Conservation (phyloP, 1,140 invertebrate species). For the Drosophila bipectinata region DNA sequence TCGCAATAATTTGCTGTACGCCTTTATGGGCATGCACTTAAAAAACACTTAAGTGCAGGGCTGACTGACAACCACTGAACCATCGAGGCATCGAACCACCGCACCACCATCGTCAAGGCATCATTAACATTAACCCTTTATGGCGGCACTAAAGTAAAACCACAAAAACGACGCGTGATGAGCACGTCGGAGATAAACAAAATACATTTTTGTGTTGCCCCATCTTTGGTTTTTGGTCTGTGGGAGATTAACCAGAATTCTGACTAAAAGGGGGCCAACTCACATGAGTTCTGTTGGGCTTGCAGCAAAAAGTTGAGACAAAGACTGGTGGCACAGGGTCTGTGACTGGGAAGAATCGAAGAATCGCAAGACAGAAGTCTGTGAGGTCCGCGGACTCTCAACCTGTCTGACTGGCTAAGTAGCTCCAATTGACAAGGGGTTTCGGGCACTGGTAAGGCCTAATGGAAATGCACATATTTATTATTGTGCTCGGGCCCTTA, state of each 20-base stretch:
- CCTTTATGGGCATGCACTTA: constrained; percentile 78
- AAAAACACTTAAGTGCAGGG: constrained; percentile 77
- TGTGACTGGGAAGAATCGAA: background rate
- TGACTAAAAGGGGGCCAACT: constrained; percentile 4
- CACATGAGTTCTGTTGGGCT: background rate
- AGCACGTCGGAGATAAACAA: constrained; percentile 80
- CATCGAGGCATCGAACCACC: background rate
- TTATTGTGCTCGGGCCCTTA: constrained; percentile 7
- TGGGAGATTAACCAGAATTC: constrained; percentile 45
- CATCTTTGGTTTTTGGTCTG: constrained; percentile 5
- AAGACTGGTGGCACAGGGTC: background rate
- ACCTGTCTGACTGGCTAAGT: background rate
- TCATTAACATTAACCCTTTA: constrained; percentile 80
- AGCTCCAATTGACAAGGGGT: background rate
- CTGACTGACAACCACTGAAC: constrained; percentile 40
- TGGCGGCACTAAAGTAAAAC: constrained; percentile 76
- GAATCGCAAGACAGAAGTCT: background rate
- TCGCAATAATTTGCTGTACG: constrained; percentile 70
- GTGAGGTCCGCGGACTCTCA: background rate
- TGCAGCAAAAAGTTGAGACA: constrained; percentile 12
- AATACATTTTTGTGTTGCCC: constrained; percentile 50
- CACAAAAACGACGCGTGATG: constrained; percentile 78
- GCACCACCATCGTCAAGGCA: constrained; percentile 44
- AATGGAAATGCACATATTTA: constrained; percentile 27
- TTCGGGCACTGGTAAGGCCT: background rate